Evolutionary conservation across 2,113 vertebrate species (phyloP), one percentile per base, ranked within the genome.

Genomic region (Mustela nigripes): DNA sequence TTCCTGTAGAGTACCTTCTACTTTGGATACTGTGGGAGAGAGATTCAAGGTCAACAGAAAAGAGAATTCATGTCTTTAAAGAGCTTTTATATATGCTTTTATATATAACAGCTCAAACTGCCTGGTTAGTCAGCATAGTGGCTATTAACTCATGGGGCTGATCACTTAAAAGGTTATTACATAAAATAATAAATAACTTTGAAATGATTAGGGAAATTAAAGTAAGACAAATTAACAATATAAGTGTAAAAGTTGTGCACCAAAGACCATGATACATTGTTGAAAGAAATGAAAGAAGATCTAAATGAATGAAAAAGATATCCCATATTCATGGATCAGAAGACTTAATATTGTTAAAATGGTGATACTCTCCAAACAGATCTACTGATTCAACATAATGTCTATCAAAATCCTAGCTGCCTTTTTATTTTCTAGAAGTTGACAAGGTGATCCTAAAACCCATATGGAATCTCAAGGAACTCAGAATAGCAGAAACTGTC

Each of bases 311-410:
- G 31, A 50, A 89, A 28, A 89, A 63, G 76, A 45, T 31, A 85
- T 53, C 15, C 31, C n/a, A 39, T 91, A 24, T 81, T 81, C 36
- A 91, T 74, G 53, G 65, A 87, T 87, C 31, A 89, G n/a, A 79
- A 88, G 74, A 50, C 14, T 93, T 31, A 45, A 15, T 81, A 48
- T 60, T 83, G 81, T 94, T 94, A 21, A 91, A 83, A 96, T 45
- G 65, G 11, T 5, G 69, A 5, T 63, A 95, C 16, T 71, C 22
- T 28, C 36, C 42, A 53, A 60, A 42, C 3, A 33, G 53, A 50
- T 73, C 9, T 65, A 39, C 14, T 22, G 18, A 90, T 18, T 65
- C 36, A 89, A 24, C 7, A 83, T 28, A 39, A 24, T 91, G 24
- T 45, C 31, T 76, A 89, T 24, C 11, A 36, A 60, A 92, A 73